Evolutionary conservation across 2,113 vertebrate genomes (phyloP).

Genomic region (Artemisiospiza belli): DNA sequence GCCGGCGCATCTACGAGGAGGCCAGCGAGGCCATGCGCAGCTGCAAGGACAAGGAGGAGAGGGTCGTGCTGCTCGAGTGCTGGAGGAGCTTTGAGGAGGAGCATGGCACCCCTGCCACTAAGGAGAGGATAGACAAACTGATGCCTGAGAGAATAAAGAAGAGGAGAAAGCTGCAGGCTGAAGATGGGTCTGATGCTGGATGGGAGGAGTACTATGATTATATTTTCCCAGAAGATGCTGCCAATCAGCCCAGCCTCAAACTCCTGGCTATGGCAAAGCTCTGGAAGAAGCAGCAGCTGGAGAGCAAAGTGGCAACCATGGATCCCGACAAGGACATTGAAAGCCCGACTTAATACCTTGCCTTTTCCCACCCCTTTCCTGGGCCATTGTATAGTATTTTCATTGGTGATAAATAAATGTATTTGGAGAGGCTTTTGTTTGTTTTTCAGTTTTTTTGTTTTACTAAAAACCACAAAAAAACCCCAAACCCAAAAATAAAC

Average conservation of each 20-base stretch:
- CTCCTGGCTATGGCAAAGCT: slow-evolving; percentile 98
- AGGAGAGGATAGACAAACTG: slow-evolving; percentile 87
- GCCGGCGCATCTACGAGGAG: slow-evolving; percentile 91
- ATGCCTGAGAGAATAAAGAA: slow-evolving; percentile 99
- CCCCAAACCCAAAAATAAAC: no score
- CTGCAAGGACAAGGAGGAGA: slow-evolving; percentile 96
- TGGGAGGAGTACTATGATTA: slow-evolving; percentile 99
- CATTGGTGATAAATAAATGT: slow-evolving; percentile 46
- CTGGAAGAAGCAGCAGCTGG: slow-evolving; percentile 91
- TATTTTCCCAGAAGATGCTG: slow-evolving; percentile 96
- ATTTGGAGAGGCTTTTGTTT: background rate
- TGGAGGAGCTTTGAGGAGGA: slow-evolving; percentile 90
- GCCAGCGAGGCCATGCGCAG: slow-evolving; percentile 90
- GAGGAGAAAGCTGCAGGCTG: slow-evolving; percentile 93
- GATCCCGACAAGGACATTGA: slow-evolving; percentile 73
- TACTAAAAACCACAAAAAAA: no score
- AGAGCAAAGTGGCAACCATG: slow-evolving; percentile 61
- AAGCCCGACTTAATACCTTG: slow-evolving; percentile 59
- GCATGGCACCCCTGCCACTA: slow-evolving; percentile 78
- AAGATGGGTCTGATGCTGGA: slow-evolving; percentile 88
- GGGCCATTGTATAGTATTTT: slow-evolving; percentile 59
- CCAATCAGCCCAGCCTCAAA: slow-evolving; percentile 97
- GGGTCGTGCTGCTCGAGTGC: slow-evolving; percentile 94
- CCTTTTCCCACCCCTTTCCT: background rate
- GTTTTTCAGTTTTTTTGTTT: no score